phyloP scores from a whole-genome alignment of 2,888 invertebrate genomes.

The Lutraria lutraria region DNA sequence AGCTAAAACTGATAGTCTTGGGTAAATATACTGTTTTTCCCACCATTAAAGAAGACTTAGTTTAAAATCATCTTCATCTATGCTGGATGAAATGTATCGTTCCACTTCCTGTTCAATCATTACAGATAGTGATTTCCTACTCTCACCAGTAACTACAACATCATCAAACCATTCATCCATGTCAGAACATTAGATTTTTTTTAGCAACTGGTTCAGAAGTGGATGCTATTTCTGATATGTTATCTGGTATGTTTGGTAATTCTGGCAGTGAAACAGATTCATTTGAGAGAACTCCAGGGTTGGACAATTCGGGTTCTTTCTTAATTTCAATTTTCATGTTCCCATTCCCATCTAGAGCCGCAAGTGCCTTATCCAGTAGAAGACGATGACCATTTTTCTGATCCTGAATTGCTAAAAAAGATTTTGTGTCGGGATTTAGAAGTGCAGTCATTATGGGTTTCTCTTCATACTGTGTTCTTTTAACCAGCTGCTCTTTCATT shows the following conservation, averaged over 20 bases:
- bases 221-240: no score
- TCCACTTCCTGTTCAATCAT: background rate
- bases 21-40: no score
- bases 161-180: slow-evolving; percentile 36
- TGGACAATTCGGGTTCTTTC: slow-evolving; percentile 37
- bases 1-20: no score
- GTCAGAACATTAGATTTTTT: slow-evolving; percentile 46
- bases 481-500: slow-evolving; percentile 45
- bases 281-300: background rate
- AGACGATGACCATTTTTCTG: slow-evolving; percentile 34
- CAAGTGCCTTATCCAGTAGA: slow-evolving; percentile 44
- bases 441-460: slow-evolving; percentile 47
- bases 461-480: slow-evolving; percentile 47
- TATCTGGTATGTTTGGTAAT: no score
- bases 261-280: no score
- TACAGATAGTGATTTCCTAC: slow-evolving; percentile 16
- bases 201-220: no score
- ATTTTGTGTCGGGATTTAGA: slow-evolving; percentile 55
- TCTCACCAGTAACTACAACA: slow-evolving; percentile 30
- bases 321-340: slow-evolving; percentile 34
- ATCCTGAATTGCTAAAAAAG: slow-evolving; percentile 32
- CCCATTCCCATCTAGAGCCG: slow-evolving; percentile 30
- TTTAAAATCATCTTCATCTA: no score
- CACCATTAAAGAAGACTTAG: no score
- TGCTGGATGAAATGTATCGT: no score